Evolutionary conservation across 1,140 invertebrate genomes (phyloP).

Genomic region (Eriocheir sinensis): DNA sequence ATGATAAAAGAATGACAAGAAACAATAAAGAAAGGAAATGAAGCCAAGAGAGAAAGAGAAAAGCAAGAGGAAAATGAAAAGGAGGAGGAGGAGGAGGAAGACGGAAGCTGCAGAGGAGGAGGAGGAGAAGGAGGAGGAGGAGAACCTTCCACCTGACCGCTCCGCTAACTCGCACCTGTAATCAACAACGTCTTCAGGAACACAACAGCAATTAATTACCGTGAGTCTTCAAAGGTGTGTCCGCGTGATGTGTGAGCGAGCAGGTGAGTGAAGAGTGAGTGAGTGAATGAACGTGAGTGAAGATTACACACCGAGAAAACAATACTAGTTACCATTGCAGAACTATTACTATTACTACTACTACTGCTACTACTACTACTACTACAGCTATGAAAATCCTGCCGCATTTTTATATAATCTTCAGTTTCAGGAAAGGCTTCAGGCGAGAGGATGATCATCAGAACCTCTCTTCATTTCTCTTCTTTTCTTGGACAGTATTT

Average conservation of each 20-base stretch:
- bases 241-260: background rate
- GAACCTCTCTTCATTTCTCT: background rate
- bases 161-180: background rate
- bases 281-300: background rate
- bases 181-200: slow-evolving; percentile 12
- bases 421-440: background rate
- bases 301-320: too few species aligned
- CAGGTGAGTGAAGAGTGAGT: too few species aligned
- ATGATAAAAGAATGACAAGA: background rate
- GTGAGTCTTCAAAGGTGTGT: background rate
- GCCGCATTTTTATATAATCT: background rate
- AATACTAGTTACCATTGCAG: too few species aligned
- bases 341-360: background rate
- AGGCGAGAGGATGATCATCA: background rate
- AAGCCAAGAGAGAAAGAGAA: background rate
- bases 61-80: background rate
- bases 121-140: background rate
- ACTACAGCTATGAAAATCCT: background rate
- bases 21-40: background rate
- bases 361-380: background rate
- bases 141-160: background rate
- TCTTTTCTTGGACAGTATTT: background rate
- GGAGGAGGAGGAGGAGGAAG: background rate
- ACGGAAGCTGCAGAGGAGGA: background rate
- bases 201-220: slow-evolving; percentile 7